A percentile compares a stretch with the other conserved stretches of the same genome.
phyloP scores from a whole-genome alignment of 2,888 invertebrate genomes.

The Tribolium freemani region DNA sequence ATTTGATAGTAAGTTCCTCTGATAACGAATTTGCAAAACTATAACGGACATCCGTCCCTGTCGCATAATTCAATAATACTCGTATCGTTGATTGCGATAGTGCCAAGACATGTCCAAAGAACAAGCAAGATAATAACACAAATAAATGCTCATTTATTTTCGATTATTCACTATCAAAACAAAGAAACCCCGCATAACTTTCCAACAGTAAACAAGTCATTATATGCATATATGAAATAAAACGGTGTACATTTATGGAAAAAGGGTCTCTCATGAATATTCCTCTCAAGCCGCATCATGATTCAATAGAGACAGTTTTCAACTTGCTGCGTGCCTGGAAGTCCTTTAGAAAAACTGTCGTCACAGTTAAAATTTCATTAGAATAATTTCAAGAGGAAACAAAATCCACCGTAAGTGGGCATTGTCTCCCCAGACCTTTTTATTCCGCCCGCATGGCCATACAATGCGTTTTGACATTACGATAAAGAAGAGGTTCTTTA shows the following conservation, averaged over 20 bases:
- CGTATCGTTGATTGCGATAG: slow-evolving; percentile 5
- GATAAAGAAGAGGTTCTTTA: slow-evolving; percentile 27
- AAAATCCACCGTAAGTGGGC: background rate
- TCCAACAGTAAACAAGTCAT: background rate
- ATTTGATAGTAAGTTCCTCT: slow-evolving; percentile 40
- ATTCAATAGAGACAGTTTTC: slow-evolving; percentile 10
- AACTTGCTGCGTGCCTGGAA: slow-evolving; percentile 13
- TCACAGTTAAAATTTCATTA: background rate
- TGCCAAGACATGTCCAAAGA: slow-evolving; percentile 8
- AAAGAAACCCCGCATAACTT: background rate
- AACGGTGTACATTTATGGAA: background rate
- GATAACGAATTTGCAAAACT: slow-evolving; percentile 34
- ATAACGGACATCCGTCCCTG: slow-evolving; percentile 28
- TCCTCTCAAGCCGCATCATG: slow-evolving; percentile 12
- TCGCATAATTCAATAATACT: slow-evolving; percentile 23
- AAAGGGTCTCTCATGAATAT: slow-evolving; percentile 8
- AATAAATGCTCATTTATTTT: background rate
- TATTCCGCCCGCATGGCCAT: slow-evolving; percentile 4
- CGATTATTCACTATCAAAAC: background rate
- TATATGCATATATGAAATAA: background rate
- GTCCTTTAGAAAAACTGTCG: background rate
- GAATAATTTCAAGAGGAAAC: background rate
- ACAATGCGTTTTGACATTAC: slow-evolving; percentile 8
- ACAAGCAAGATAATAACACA: background rate
- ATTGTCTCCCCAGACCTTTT: background rate